Base-by-base conservation (phyloP, 2,888 invertebrate genomes). In the Villa cingulata region DNA sequence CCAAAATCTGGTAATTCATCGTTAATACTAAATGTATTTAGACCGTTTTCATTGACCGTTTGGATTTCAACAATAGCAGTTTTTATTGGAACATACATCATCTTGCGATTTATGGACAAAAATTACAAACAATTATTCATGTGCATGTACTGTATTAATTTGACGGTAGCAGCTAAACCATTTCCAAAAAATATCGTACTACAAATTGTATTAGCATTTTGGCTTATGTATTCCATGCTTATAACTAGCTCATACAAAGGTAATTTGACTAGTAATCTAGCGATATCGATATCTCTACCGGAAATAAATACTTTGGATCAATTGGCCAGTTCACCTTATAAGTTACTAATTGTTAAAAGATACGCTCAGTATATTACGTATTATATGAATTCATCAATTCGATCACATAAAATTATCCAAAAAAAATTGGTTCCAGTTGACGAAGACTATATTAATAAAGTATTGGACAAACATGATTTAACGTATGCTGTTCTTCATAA, bases 401-500 rank as follows among this genome's bases (percentile, higher is more conserved):
- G 50, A 27, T 42, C 5, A 0, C 41, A 14, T 23, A 27, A 42
- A 37, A 3, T 7, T 29, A 27, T 27, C 37, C 14, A 18, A 46
- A 37, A n/a, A 36, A 14, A 41, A 41, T 18, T 2, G 16, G n/a
- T 3, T 12, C 10, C 18, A 47, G 1, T 14, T 43, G 14, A 37
- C 18, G 14, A 46, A 41, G 12, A 37, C 42, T 43, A 12, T 43
- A 23, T 23, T 4, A 9, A 36, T 16, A 36, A 36, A 36, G 10
- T 34, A 4, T n/a, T 36, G 3, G 62, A 65, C 0, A 55, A 62
- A 9, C 69, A 73, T 48, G 58, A 74, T 45, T 66, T 65, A 16
- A 59, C 70, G 19, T 73, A 71, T 48, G 77, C 75, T 1, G 62
- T 73, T 40, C 56, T 77, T 40, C 59, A 75, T 45, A 72, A 75